A percentile compares a stretch with the other conserved stretches of the same genome.
Evolutionary conservation across 2,888 invertebrate genomes (phyloP).

Genomic region (Eristalis intricaria): DNA sequence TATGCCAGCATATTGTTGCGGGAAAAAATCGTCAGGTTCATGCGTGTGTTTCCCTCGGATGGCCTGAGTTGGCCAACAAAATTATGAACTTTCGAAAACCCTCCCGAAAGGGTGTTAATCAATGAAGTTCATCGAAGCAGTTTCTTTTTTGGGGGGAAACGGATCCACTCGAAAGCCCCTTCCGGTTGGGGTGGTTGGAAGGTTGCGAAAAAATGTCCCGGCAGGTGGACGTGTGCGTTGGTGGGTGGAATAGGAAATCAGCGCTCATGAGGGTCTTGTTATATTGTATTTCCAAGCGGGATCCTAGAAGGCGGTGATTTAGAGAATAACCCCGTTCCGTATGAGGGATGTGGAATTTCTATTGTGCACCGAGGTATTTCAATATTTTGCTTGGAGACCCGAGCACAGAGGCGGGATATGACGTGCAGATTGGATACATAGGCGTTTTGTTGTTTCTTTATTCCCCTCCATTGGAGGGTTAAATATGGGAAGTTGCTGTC

Average conservation of each 20-base stretch:
- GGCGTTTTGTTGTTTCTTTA: not conserved
- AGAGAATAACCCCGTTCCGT: slow-evolving; percentile 4
- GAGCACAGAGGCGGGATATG: not conserved
- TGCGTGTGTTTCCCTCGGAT: not conserved
- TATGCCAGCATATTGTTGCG: not conserved
- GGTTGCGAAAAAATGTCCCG: not conserved
- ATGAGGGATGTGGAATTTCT: slow-evolving; percentile 49
- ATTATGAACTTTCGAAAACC: slow-evolving; percentile 31
- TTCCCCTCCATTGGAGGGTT: not conserved
- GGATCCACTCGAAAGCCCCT: not conserved
- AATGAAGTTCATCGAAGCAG: slow-evolving; percentile 24
- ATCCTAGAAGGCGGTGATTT: slow-evolving; percentile 28
- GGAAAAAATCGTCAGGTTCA: not conserved
- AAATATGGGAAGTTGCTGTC: not conserved
- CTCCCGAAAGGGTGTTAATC: slow-evolving; percentile 32
- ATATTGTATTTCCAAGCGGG: slow-evolving; percentile 43
- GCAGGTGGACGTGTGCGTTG: not conserved
- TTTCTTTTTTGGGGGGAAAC: not conserved
- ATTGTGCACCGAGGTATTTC: slow-evolving; percentile 46
- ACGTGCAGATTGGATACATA: not conserved
- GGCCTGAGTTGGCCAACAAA: slow-evolving; percentile 10
- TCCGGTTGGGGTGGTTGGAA: not conserved
- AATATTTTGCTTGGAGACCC: slow-evolving; percentile 14
- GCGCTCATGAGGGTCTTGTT: slow-evolving; percentile 24
- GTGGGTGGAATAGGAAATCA: not conserved